Evolutionary conservation across 2,113 vertebrate genomes (phyloP), one percentile per base, ranked within the genome.

Genomic region (Plecotus auritus): DNA sequence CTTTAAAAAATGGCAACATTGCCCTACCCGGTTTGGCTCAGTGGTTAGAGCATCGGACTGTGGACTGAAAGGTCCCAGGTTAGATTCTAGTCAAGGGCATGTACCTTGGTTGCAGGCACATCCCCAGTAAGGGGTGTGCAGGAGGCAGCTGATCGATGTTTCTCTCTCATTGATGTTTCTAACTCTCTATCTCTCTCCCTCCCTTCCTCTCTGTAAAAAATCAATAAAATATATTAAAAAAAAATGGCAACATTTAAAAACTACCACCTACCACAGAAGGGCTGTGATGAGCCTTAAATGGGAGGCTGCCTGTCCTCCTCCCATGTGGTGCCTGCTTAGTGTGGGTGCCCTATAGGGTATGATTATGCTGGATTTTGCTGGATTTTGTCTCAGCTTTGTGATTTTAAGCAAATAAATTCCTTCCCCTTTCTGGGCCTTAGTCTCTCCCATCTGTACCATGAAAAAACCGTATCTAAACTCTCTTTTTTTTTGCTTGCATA

Each of bases 251-350:
- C 37, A 7, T 17, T 51, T 69, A 30, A 77, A 76, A 93, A 72
- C 22, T n/a, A 3, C 32, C 22, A 12, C 12, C 11, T 18, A 0
- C 45, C 49, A 3, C 20, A 56, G 66, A 12, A 61, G 64, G 49
- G 47, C 47, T 54, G 5, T 8, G 49, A 35, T 0, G 56, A 32
- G 73, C 49, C 5, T 9, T 7, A 5, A 4, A 11, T 0, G 32
- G 74, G 32, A 61, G 56, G 47, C 91, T 5, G 20, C 66, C 37
- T 23, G 20, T 13, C 30, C 56, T 22, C 20, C 30, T 16, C 37
- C 0, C 49, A 56, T 0, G 4, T 2, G 64, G 76, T 18, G 12
- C 11, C 51, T 1, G 7, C 16, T 28, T 4, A 0, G 49, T 0
- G 7, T 32, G n/a, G 14, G 45, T 28, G 23, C 64, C 56, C 56